Conservation (phyloP, 2,888 invertebrate genomes). For the Drosophila conformis region DNA sequence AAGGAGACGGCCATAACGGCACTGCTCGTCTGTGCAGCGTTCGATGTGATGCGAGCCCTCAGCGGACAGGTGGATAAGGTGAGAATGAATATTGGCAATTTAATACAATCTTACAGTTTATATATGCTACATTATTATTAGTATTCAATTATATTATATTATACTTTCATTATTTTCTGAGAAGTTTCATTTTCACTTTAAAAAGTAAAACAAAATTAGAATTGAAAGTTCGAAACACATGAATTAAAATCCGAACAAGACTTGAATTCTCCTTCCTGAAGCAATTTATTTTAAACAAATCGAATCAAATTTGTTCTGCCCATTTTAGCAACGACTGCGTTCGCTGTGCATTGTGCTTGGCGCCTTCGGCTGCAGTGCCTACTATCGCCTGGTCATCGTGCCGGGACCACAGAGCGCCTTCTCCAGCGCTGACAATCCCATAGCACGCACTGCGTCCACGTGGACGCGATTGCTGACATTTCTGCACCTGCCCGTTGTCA, state of each 20-base stretch:
- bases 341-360: constrained; percentile 89
- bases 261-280: too few species aligned
- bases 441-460: constrained; percentile 93
- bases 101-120: too few species aligned
- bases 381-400: constrained; percentile 91
- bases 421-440: constrained; percentile 97
- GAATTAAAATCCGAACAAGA: too few species aligned
- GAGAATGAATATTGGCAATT: constrained; percentile 6
- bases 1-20: constrained; percentile 98
- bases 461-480: constrained; percentile 95
- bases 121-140: neutral
- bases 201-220: too few species aligned
- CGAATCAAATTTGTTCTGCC: constrained; percentile 24
- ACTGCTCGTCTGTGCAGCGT: constrained; percentile 94
- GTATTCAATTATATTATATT: neutral
- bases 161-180: too few species aligned
- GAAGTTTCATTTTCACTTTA: too few species aligned
- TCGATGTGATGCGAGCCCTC: constrained; percentile 90
- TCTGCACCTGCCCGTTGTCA: constrained; percentile 95
- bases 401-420: constrained; percentile 90
- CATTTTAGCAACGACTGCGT: constrained; percentile 89
- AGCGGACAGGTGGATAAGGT: constrained; percentile 86
- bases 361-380: constrained; percentile 89
- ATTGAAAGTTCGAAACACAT: too few species aligned
- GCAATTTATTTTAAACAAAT: neutral